These are phyloP conservation scores for Spatulosminthurus flaviceps DNA, from an alignment of 2,888 invertebrate genomes.

Conservation along the genomic window DNA sequence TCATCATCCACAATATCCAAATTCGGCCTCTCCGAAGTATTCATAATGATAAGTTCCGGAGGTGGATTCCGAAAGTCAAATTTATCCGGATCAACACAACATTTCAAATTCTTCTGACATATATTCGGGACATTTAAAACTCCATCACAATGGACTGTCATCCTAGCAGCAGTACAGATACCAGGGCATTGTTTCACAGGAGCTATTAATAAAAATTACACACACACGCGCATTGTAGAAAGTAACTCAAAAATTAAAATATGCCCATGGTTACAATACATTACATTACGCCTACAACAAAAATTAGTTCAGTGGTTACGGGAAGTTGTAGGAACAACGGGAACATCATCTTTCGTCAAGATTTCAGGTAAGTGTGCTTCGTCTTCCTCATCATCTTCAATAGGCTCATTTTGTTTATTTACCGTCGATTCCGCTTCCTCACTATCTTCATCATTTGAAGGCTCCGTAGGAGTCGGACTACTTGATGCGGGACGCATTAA, in stretches of 20 bases:
- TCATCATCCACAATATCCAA: slow-evolving; percentile 48
- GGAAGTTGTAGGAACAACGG: slow-evolving; percentile 40
- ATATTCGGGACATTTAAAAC: slow-evolving; percentile 78
- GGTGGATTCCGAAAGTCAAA: slow-evolving; percentile 55
- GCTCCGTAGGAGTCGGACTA: background rate
- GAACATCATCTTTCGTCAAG: slow-evolving; percentile 42
- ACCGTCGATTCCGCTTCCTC: background rate
- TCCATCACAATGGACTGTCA: slow-evolving; percentile 87
- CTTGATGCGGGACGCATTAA: slow-evolving; percentile 45
- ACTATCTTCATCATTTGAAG: background rate
- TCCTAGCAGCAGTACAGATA: slow-evolving; percentile 82
- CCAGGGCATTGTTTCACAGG: slow-evolving; percentile 73
- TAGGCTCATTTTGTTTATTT: slow-evolving; percentile 30
- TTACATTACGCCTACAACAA: background rate
- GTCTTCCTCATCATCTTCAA: slow-evolving; percentile 47
- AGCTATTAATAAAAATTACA: too few species aligned
- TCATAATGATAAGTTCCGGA: slow-evolving; percentile 59
- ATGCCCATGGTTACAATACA: background rate
- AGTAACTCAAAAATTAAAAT: background rate
- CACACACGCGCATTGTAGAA: too few species aligned
- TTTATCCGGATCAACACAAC: slow-evolving; percentile 73
- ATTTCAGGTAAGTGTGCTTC: slow-evolving; percentile 39
- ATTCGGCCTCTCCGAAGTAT: slow-evolving; percentile 46
- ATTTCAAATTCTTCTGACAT: slow-evolving; percentile 79
- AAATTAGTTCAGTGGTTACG: background rate